phyloP scores from a whole-genome alignment of 2,888 invertebrate species.

The Hirtodrosophila trivittata region DNA sequence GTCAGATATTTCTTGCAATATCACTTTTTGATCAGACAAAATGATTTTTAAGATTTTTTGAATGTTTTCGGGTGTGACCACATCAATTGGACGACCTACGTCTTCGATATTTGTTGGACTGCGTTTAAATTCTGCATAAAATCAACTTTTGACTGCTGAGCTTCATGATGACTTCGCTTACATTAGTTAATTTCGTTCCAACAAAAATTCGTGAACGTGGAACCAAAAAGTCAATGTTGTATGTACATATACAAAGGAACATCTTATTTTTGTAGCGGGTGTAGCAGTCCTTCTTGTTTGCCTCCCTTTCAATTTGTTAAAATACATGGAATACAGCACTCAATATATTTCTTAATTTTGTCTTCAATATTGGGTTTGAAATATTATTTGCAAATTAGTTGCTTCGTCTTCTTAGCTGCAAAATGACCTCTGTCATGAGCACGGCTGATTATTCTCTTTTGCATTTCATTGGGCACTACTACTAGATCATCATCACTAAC shows the following conservation, averaged over 20 bases:
- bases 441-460: slow-evolving; percentile 37
- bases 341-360: slow-evolving; percentile 36
- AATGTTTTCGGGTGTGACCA: too few species aligned
- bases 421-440: slow-evolving; percentile 55
- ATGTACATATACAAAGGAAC: slow-evolving; percentile 48
- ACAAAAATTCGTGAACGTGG: too few species aligned
- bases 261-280: slow-evolving; percentile 42
- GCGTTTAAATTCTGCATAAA: too few species aligned
- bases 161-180: slow-evolving; percentile 71
- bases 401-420: slow-evolving; percentile 35
- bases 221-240: slow-evolving; percentile 78
- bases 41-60: too few species aligned
- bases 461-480: slow-evolving; percentile 35
- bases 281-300: slow-evolving; percentile 46
- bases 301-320: slow-evolving; percentile 37
- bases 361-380: slow-evolving; percentile 39
- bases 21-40: too few species aligned
- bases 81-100: too few species aligned
- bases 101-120: too few species aligned
- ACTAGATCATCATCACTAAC: slow-evolving; percentile 32
- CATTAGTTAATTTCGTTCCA: slow-evolving; percentile 61
- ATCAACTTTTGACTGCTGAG: slow-evolving; percentile 65
- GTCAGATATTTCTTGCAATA: too few species aligned
- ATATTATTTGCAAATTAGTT: slow-evolving; percentile 34
- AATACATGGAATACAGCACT: slow-evolving; percentile 42